Percentiles rank a stretch among this genome's conserved stretches.
These are phyloP conservation scores for Cyprinus carpio DNA, from an alignment of 2,113 vertebrate species.

Conservation along the genomic window DNA sequence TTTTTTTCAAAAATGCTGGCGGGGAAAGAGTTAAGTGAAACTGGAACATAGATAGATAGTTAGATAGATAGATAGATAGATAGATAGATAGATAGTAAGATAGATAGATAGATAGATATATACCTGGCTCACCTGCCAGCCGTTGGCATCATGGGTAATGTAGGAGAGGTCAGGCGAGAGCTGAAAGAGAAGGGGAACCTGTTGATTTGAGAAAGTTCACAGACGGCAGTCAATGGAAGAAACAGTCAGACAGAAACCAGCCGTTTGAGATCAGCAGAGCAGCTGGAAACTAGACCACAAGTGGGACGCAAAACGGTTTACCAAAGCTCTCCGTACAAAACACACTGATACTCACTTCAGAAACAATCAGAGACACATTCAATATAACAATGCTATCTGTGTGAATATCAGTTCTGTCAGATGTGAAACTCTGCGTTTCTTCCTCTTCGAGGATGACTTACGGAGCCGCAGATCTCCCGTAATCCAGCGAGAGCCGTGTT, in stretches of 20 bases:
- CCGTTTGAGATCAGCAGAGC: neutral
- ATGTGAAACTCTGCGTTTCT: neutral
- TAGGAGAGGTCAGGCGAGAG: conserved; percentile 68
- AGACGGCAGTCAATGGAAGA: neutral
- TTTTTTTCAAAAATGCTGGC: too few relatives aligned
- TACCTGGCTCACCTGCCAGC: conserved; percentile 71
- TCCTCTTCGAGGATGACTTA: conserved; percentile 58
- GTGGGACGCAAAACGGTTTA: neutral
- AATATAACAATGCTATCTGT: neutral
- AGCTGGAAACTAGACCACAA: neutral
- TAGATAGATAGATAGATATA: neutral
- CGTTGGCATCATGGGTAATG: conserved; percentile 61
- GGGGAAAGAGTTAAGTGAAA: too few relatives aligned
- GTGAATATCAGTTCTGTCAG: neutral
- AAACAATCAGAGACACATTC: neutral
- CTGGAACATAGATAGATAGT: too few relatives aligned
- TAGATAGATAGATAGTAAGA: too few relatives aligned
- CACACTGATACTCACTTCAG: neutral
- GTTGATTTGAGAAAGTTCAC: neutral
- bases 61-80: too few relatives aligned
- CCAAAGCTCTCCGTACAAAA: neutral
- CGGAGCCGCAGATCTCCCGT: conserved; percentile 57
- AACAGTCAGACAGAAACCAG: conserved; percentile 21
- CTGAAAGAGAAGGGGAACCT: conserved; percentile 55
- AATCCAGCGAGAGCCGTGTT: conserved; percentile 3